Percentiles rank a stretch among this genome's conserved stretches.
Evolutionary conservation across 1,140 invertebrate species (phyloP).

Genomic region (Drosophila murphyi): DNA sequence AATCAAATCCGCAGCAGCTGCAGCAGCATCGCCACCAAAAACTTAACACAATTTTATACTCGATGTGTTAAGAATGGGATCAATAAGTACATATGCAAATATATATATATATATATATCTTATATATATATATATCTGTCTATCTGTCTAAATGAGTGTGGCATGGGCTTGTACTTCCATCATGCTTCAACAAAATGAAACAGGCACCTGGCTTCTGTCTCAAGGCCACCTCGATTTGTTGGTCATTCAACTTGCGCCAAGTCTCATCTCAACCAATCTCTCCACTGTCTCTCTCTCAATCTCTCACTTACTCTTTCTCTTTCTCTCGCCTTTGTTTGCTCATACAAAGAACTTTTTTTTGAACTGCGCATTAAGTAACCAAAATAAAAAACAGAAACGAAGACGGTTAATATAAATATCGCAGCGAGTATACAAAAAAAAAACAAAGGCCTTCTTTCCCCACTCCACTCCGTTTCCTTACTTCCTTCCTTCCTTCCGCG

Average conservation of each 20-base stretch:
- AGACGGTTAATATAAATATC: constrained; percentile 42
- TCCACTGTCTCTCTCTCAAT: neutral
- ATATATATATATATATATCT: neutral
- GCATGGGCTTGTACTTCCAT: no score
- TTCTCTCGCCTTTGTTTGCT: constrained; percentile 51
- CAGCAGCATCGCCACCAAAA: constrained; percentile 15
- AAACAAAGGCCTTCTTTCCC: neutral
- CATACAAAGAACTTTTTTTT: constrained; percentile 52
- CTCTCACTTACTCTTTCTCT: neutral
- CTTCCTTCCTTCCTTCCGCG: neutral
- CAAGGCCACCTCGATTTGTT: constrained; percentile 61
- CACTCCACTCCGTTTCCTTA: neutral
- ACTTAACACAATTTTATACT: constrained; percentile 63
- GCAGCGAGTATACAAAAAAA: neutral
- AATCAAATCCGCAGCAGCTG: constrained; percentile 46
- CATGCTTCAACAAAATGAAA: constrained; percentile 4
- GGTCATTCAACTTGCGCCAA: constrained; percentile 66
- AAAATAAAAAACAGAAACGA: constrained; percentile 15
- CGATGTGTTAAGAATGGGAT: constrained; percentile 1
- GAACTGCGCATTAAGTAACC: constrained; percentile 59
- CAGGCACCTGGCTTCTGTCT: constrained; percentile 59
- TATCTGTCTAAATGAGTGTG: no score
- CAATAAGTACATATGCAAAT: neutral
- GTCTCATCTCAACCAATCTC: neutral
- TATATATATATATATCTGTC: neutral